These are phyloP conservation scores for Addax nasomaculatus DNA, from an alignment of 2,113 vertebrate genomes.

Conservation along the genomic window DNA sequence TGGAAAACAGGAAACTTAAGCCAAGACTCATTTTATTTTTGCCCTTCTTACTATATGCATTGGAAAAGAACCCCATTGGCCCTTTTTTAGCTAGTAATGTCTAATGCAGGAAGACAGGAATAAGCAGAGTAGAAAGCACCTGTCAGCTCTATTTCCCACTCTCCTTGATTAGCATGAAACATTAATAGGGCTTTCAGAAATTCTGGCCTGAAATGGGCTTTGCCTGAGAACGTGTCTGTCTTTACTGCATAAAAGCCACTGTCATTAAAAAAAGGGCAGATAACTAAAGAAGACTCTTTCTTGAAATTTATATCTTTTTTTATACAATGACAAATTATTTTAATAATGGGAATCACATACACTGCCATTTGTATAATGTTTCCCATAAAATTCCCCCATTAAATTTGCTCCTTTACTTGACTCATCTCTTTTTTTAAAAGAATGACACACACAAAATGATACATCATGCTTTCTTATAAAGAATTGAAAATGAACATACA, in stretches of 20 bases:
- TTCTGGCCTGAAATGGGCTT: slow-evolving; percentile 88
- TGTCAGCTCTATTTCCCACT: slow-evolving; percentile 95
- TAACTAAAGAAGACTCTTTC: slow-evolving; percentile 83
- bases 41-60: slow-evolving; percentile 76
- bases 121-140: slow-evolving; percentile 99
- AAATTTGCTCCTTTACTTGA: slow-evolving; percentile 84
- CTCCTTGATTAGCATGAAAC: slow-evolving; percentile 99
- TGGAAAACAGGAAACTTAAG: slow-evolving; percentile 80
- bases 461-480: slow-evolving; percentile 82
- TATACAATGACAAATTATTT: slow-evolving; percentile 88
- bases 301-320: slow-evolving; percentile 85
- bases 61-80: slow-evolving; percentile 82
- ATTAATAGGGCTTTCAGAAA: slow-evolving; percentile 96
- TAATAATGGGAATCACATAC: slow-evolving; percentile 84
- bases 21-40: slow-evolving; percentile 83
- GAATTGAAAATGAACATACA: slow-evolving; percentile 86
- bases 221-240: slow-evolving; percentile 84
- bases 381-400: slow-evolving; percentile 84
- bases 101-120: slow-evolving; percentile 95
- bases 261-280: slow-evolving; percentile 82
- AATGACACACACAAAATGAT: slow-evolving; percentile 86
- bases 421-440: slow-evolving; percentile 79
- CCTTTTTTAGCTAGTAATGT: slow-evolving; percentile 84
- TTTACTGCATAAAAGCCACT: slow-evolving; percentile 82
- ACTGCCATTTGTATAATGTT: slow-evolving; percentile 86